These are phyloP conservation scores for Nerophis ophidion DNA, from an alignment of 2,113 vertebrate species.

Conservation along the genomic window DNA sequence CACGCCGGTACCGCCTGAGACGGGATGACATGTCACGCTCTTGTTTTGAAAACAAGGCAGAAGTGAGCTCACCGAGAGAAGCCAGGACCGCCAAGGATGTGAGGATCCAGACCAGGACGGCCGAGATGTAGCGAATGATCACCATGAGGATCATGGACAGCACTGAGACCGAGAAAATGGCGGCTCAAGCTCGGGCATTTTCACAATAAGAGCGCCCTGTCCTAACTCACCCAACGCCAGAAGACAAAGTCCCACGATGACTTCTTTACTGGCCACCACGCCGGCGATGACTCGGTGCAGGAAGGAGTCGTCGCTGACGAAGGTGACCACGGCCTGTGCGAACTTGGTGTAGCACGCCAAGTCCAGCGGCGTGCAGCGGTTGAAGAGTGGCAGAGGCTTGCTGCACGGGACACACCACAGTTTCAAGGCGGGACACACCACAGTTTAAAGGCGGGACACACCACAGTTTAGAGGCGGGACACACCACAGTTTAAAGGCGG, in stretches of 20 bases:
- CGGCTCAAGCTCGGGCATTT: background rate
- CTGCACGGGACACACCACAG: slow-evolving; percentile 36
- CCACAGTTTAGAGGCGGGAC: background rate
- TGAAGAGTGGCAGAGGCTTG: slow-evolving; percentile 91
- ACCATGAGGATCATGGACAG: slow-evolving; percentile 97
- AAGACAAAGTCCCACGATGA: slow-evolving; percentile 96
- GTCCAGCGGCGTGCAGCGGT: slow-evolving; percentile 96
- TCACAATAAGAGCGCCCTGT: background rate
- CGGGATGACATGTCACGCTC: background rate
- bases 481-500: too few relatives aligned
- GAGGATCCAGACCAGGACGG: slow-evolving; percentile 94
- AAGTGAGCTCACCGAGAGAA: slow-evolving; percentile 84
- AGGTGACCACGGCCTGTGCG: slow-evolving; percentile 93
- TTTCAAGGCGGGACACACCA: slow-evolving; percentile 15
- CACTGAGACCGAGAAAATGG: slow-evolving; percentile 63
- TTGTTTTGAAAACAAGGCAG: background rate
- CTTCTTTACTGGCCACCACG: slow-evolving; percentile 95
- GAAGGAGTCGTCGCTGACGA: slow-evolving; percentile 93
- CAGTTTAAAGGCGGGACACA: too few relatives aligned
- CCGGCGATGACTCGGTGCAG: slow-evolving; percentile 94
- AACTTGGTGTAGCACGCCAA: slow-evolving; percentile 95
- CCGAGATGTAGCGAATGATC: slow-evolving; percentile 96
- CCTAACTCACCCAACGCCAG: slow-evolving; percentile 90
- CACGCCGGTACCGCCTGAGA: slow-evolving; percentile 85
- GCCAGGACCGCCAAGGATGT: slow-evolving; percentile 87